Conservation (phyloP, 2,888 invertebrate genomes). For the Idaea dimidiata region DNA sequence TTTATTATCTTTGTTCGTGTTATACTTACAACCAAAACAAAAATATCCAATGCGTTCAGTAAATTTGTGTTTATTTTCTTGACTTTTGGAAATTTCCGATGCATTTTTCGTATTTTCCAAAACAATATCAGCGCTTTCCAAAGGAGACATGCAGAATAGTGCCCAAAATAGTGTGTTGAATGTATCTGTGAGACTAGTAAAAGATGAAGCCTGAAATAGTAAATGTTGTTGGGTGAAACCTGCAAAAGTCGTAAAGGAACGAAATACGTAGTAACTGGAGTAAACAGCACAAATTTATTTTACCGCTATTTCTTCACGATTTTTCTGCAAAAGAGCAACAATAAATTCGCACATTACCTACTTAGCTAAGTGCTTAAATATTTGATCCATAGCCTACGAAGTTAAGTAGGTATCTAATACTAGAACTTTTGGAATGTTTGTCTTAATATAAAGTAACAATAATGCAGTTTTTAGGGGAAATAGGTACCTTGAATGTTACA, state of each 20-base stretch:
- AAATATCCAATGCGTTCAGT: slow-evolving; percentile 86
- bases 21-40: slow-evolving; percentile 77
- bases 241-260: background rate
- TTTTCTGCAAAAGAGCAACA: background rate
- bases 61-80: slow-evolving; percentile 81
- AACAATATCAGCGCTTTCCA: slow-evolving; percentile 84
- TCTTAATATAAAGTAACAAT: background rate
- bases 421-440: background rate
- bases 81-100: slow-evolving; percentile 46
- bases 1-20: too few species aligned
- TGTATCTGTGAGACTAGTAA: slow-evolving; percentile 80
- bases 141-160: slow-evolving; percentile 84
- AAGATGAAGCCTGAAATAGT: slow-evolving; percentile 74
- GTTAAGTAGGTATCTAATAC: background rate
- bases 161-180: slow-evolving; percentile 86
- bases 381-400: background rate
- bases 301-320: slow-evolving; percentile 1
- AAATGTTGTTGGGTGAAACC: background rate
- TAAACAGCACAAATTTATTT: background rate
- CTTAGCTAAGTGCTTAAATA: background rate
- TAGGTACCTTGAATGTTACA: background rate
- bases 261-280: slow-evolving; percentile 1
- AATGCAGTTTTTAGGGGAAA: background rate
- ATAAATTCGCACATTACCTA: background rate
- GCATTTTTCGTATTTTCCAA: slow-evolving; percentile 76